phyloP scores from a whole-genome alignment of 2,797 vertebrate species.

The Setipinna tenuifilis region DNA sequence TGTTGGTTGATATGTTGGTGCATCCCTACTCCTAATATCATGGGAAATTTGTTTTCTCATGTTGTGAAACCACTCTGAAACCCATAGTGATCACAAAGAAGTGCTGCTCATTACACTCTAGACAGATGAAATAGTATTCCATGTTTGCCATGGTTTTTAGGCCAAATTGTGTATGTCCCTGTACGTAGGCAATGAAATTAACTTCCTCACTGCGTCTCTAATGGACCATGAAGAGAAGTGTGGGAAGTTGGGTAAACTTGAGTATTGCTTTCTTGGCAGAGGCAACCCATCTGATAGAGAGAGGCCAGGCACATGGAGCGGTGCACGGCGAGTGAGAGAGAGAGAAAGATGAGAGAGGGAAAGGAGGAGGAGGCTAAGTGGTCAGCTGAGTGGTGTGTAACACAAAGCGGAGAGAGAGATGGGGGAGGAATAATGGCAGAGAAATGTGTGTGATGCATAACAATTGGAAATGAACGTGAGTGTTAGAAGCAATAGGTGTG shows the following conservation, averaged over 20 bases:
- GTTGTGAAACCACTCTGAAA: too few relatives aligned
- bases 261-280: background rate
- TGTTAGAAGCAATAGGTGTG: slow-evolving; percentile 48
- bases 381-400: background rate
- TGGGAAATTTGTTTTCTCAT: too few relatives aligned
- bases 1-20: too few relatives aligned
- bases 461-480: background rate
- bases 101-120: too few relatives aligned
- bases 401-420: slow-evolving; percentile 4
- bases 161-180: background rate
- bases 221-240: slow-evolving; percentile 4
- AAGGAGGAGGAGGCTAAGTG: background rate
- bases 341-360: background rate
- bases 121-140: too few relatives aligned
- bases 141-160: background rate
- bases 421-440: slow-evolving; percentile 17
- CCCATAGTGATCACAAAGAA: too few relatives aligned
- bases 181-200: background rate
- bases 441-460: slow-evolving; percentile 4
- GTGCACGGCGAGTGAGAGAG: background rate
- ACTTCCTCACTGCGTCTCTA: background rate
- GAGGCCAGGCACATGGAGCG: background rate
- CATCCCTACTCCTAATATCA: too few relatives aligned
- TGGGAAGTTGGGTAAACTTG: background rate
- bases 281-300: background rate